A percentile compares a stretch with the other conserved stretches of the same genome.
phyloP scores from a whole-genome alignment of 2,888 invertebrate species.

The Oxystoma pomonae region DNA sequence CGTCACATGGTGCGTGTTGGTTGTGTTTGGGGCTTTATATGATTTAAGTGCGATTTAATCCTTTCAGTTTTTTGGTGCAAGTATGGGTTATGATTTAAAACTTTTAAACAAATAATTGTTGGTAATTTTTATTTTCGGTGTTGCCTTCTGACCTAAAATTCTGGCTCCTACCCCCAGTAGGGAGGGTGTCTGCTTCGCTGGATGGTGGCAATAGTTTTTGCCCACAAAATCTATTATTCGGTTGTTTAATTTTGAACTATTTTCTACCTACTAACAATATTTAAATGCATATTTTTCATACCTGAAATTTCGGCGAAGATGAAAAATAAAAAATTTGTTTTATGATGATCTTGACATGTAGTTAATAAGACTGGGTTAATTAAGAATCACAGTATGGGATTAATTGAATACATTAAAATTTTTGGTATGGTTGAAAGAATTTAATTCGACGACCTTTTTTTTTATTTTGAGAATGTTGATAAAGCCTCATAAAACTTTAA shows the following conservation, averaged over 20 bases:
- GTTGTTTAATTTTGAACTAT: slow-evolving; percentile 1
- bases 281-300: not conserved
- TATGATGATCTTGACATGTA: not conserved
- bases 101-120: too few relatives aligned
- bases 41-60: too few relatives aligned
- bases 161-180: not conserved
- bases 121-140: too few relatives aligned
- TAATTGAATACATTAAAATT: not conserved
- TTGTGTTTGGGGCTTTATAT: too few relatives aligned
- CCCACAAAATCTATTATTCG: slow-evolving; percentile 1
- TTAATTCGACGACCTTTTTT: too few relatives aligned
- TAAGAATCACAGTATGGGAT: not conserved
- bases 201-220: not conserved
- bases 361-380: not conserved
- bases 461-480: too few relatives aligned
- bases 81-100: too few relatives aligned
- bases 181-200: not conserved
- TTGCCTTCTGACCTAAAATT: not conserved
- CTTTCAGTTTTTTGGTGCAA: too few relatives aligned
- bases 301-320: not conserved
- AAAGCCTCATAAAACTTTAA: too few relatives aligned
- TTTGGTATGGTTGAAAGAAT: not conserved
- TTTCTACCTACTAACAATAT: not conserved
- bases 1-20: too few relatives aligned
- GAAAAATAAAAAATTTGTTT: not conserved